Conservation (phyloP, 2,113 vertebrate genomes). For the Mus pahari region DNA sequence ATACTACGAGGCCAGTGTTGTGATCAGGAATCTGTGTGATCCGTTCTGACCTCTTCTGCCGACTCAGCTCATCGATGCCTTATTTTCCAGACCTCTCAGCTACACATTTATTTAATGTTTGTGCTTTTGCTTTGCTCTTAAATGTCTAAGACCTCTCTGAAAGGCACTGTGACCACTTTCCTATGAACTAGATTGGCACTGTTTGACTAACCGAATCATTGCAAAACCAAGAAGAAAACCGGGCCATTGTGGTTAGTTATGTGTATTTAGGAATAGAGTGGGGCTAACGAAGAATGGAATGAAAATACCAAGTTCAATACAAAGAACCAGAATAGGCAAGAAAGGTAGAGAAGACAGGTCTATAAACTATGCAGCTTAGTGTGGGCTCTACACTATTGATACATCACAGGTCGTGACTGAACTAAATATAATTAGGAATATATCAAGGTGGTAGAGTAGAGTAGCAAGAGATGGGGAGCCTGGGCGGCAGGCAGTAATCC, state of each 20-base stretch:
- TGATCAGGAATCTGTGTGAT: rapidly evolving
- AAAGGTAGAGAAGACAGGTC: not conserved
- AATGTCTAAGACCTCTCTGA: not conserved
- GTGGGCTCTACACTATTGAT: not conserved
- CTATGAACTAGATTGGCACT: not conserved
- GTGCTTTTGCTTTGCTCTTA: not conserved
- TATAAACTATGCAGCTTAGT: too few species aligned
- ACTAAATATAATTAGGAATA: not conserved
- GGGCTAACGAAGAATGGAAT: not conserved
- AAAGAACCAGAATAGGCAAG: not conserved
- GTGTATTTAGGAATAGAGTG: not conserved
- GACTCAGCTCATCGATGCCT: not conserved
- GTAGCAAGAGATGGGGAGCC: not conserved
- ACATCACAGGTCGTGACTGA: not conserved
- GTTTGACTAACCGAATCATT: not conserved
- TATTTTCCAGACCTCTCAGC: too few species aligned
- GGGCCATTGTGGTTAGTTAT: too few species aligned
- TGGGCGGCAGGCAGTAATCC: not conserved
- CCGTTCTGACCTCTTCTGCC: not conserved
- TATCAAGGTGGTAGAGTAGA: not conserved
- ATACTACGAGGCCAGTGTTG: not conserved
- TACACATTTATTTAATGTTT: rapidly evolving
- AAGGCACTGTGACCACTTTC: not conserved
- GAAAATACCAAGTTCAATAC: not conserved
- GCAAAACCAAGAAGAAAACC: not conserved